Percentiles rank a stretch among this genome's conserved stretches.
Conservation (phyloP, 1,140 invertebrate genomes). For the Ceratosolen fusciceps region DNA sequence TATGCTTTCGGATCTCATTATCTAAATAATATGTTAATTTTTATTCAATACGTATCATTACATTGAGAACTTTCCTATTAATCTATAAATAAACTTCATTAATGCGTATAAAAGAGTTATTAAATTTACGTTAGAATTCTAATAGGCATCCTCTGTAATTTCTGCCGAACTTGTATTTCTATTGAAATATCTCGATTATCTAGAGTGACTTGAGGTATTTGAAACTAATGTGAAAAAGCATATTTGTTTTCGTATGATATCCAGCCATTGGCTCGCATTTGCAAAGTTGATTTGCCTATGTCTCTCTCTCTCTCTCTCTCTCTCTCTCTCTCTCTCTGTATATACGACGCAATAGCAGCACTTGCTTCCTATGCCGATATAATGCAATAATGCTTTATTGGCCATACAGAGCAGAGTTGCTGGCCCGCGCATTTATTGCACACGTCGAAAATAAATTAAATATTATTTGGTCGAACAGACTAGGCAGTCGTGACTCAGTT, state of each 20-base stretch:
- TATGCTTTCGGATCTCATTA: too few species aligned
- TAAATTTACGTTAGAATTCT: neutral
- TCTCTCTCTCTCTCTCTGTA: neutral
- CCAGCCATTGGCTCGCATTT: neutral
- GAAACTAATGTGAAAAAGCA: neutral
- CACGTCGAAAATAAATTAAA: constrained; percentile 34
- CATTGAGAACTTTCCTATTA: too few species aligned
- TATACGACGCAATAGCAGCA: neutral
- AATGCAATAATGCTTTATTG: constrained; percentile 58
- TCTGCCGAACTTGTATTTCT: neutral
- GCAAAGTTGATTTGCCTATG: neutral
- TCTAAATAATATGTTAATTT: too few species aligned
- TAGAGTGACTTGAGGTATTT: neutral
- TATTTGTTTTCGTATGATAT: neutral
- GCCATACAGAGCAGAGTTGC: constrained; percentile 37
- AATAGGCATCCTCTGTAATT: too few species aligned
- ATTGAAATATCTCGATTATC: neutral
- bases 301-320: neutral
- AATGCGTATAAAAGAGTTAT: neutral
- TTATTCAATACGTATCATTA: too few species aligned
- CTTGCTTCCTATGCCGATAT: neutral
- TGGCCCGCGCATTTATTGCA: constrained; percentile 23
- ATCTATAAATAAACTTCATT: too few species aligned
- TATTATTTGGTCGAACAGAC: constrained; percentile 33
- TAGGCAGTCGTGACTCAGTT: neutral